Evolutionary conservation across 2,797 vertebrate genomes (phyloP).

Genomic region (Petrocephalus sullivani): DNA sequence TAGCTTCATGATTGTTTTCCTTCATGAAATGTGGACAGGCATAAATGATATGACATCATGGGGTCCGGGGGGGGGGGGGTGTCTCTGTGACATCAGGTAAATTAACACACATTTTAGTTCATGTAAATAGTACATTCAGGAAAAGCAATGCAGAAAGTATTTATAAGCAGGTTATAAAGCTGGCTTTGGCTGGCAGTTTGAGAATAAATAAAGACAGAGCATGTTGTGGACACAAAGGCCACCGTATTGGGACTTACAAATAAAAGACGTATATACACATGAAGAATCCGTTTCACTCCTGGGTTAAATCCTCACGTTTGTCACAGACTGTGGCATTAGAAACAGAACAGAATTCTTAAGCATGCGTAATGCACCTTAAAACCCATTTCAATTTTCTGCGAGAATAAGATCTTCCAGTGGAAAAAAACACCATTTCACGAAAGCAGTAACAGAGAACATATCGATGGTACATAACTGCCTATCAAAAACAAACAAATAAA

Average conservation of each 20-base stretch:
- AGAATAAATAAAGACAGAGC: too few species aligned
- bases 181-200: neutral
- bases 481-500: constrained; percentile 47
- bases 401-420: neutral
- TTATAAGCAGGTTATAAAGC: neutral
- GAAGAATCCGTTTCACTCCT: neutral
- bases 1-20: neutral
- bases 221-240: neutral
- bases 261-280: neutral
- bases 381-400: neutral
- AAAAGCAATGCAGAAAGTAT: neutral
- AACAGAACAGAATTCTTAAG: neutral
- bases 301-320: neutral
- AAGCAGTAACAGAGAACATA: constrained; percentile 39
- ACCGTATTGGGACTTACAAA: neutral
- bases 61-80: neutral
- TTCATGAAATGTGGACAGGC: neutral
- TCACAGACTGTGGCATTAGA: neutral
- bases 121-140: neutral
- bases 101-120: neutral
- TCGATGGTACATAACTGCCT: constrained; percentile 44
- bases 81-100: neutral
- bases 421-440: constrained; percentile 45
- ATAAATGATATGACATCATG: neutral
- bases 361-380: neutral